Conservation (phyloP, 2,797 vertebrate species). For the Anguilla megastoma region DNA sequence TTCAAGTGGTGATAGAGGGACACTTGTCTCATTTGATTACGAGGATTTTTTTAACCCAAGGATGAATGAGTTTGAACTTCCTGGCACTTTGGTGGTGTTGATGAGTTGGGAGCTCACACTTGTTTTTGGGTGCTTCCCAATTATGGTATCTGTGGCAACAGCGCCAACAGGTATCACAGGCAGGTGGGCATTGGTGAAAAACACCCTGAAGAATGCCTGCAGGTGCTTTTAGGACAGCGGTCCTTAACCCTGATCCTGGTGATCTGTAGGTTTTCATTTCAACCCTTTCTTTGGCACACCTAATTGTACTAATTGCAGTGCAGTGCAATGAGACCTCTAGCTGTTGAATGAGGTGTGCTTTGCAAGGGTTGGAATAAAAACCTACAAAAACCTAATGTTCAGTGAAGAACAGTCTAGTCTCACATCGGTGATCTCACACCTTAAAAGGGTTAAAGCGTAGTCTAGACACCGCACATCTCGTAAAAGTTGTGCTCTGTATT, state of each 20-base stretch:
- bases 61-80: constrained; percentile 31
- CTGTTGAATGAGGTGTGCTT: too few relatives aligned
- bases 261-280: too few relatives aligned
- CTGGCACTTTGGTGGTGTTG: constrained; percentile 38
- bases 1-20: constrained; percentile 51
- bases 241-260: too few relatives aligned
- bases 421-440: too few relatives aligned
- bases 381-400: too few relatives aligned
- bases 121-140: constrained; percentile 37
- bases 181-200: constrained; percentile 67
- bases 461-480: neutral
- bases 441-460: neutral
- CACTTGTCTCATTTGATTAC: constrained; percentile 71
- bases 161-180: constrained; percentile 66
- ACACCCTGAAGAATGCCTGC: constrained; percentile 50
- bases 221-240: neutral
- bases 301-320: too few relatives aligned
- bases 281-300: too few relatives aligned
- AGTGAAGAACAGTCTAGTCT: too few relatives aligned
- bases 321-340: too few relatives aligned
- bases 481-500: neutral
- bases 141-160: constrained; percentile 74
- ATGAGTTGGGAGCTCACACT: constrained; percentile 29
- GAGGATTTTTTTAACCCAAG: constrained; percentile 22
- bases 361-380: too few relatives aligned